Percentiles rank a stretch among this genome's conserved stretches.
Conservation (phyloP, 2,797 vertebrate species). For the Rhynchotus rufescens region DNA sequence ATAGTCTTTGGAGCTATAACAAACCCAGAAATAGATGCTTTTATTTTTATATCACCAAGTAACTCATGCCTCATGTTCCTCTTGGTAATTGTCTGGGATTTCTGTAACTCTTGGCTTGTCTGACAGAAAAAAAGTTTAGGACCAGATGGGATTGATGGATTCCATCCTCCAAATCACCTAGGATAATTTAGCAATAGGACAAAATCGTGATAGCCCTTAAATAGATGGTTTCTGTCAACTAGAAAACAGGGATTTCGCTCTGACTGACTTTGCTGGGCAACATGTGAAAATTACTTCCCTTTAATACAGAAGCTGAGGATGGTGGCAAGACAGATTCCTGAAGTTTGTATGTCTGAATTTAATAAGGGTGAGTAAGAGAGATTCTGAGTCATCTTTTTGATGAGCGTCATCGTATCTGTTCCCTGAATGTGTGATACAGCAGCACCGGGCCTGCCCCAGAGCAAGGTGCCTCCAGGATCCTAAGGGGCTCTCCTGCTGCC, state of each 20-base stretch:
- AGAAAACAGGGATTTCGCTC: background rate
- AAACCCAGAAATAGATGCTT: constrained; percentile 63
- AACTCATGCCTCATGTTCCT: constrained; percentile 25
- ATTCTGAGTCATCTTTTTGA: background rate
- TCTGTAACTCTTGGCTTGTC: background rate
- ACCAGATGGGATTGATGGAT: constrained; percentile 17
- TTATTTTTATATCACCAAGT: constrained; percentile 63
- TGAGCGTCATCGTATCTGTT: background rate
- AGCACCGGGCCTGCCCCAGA: background rate
- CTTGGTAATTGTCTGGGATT: background rate
- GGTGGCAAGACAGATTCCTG: background rate
- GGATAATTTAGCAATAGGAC: background rate
- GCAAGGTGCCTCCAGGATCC: background rate
- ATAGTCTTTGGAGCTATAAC: constrained; percentile 14
- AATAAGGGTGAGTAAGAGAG: background rate
- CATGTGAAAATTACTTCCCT: background rate
- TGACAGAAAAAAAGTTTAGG: constrained; percentile 14
- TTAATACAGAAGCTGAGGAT: background rate
- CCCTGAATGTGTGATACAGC: background rate
- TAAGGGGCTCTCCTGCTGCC: background rate
- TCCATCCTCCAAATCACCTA: background rate
- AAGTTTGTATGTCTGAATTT: background rate
- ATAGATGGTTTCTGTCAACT: background rate
- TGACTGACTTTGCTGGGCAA: background rate
- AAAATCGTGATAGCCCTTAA: background rate